Conservation (phyloP, 2,888 invertebrate species). For the Bruchidius siliquastri region DNA sequence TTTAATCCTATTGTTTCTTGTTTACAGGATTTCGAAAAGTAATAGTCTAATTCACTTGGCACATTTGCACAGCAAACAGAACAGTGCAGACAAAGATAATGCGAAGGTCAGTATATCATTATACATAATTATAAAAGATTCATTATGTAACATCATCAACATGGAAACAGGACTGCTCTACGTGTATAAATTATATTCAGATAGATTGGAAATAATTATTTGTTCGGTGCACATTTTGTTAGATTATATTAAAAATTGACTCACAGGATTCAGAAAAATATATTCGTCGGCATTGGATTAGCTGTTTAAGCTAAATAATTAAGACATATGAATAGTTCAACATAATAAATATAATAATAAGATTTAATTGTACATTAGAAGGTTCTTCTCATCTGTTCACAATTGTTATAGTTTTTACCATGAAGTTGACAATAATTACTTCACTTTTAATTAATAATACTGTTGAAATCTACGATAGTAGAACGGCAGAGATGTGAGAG, state of each 20-base stretch:
- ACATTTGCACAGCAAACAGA: conserved; percentile 41
- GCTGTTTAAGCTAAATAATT: neutral
- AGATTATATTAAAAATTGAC: too few relatives aligned
- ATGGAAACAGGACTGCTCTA: neutral
- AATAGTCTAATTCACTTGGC: conserved; percentile 46
- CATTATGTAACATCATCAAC: neutral
- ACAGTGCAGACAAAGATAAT: conserved; percentile 54
- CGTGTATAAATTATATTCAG: neutral
- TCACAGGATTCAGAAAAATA: neutral
- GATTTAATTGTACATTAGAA: neutral
- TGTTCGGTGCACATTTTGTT: too few relatives aligned
- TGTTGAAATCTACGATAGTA: neutral
- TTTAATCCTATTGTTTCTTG: conserved; percentile 1
- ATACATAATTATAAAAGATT: conserved; percentile 2
- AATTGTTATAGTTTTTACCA: neutral
- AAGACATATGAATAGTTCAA: neutral
- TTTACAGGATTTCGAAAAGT: conserved; percentile 45
- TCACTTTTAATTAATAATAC: too few relatives aligned
- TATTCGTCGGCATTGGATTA: neutral
- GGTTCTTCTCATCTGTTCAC: neutral
- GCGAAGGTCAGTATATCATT: conserved; percentile 49
- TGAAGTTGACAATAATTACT: neutral
- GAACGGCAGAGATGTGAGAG: too few relatives aligned
- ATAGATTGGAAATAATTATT: too few relatives aligned
- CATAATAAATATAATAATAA: neutral